Evolutionary conservation across 2,888 invertebrate species (phyloP), one percentile per base, ranked within the genome.

Genomic region (Endotricha flammealis): DNA sequence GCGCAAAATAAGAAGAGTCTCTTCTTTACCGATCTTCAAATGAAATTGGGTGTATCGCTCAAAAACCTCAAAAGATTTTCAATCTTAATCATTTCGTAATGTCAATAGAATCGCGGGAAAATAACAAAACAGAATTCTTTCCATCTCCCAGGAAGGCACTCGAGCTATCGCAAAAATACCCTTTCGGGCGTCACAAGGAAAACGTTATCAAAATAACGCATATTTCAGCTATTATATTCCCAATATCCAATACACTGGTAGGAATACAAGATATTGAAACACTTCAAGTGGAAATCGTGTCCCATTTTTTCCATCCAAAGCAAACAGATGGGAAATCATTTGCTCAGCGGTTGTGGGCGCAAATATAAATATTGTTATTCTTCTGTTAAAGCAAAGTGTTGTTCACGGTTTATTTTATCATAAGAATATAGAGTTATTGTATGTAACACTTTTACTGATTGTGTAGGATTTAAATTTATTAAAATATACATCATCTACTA

Each of bases 311-410:
- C 20, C 20, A 6, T 33, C 25, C 32, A 33, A 24, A 25, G 32
- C 32, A 25, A 17, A 25, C n/a, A 20, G 20, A 20, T 20, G 20
- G 10, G 12, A 6, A 9, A 27, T 33, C 14, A 25, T 33, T 33
- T 33, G 17, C 32, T 25, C 14, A 11, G 25, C 16, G 23, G 24
- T 30, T 16, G 14, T 27, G 32, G 12, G 5, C 11, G 14, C n/a
- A 10, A 35, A 29, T 13, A 22, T 13, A 35, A 35, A 35, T 35
- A 35, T 35, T 34, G 34, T 27, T 35, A 35, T 35, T 35, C 29
- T 29, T 29, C 23, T 29, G 29, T 29, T 29, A 35, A 29, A 29
- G 20, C 29, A 35, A 27, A 27, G n/a, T n/a, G n/a, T n/a, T n/a
- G n/a, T n/a, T n/a, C n/a, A n/a, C n/a, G n/a, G n/a, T n/a, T n/a